phyloP scores from a whole-genome alignment of 2,888 invertebrate genomes.

The Parascotia fuliginaria region DNA sequence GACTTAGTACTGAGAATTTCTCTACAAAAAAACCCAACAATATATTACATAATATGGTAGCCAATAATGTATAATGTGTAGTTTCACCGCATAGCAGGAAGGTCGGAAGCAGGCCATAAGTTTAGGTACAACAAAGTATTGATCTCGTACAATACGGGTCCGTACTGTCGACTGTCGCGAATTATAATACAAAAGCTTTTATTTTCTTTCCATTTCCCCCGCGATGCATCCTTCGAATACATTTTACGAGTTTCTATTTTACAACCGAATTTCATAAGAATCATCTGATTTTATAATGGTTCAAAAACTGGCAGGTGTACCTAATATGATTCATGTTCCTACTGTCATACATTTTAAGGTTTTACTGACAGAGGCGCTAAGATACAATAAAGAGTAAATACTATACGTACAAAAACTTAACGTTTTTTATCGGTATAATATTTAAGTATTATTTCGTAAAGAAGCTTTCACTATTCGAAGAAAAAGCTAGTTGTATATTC shows the following conservation, averaged over 20 bases:
- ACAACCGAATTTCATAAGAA: constrained; percentile 10
- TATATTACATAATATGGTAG: constrained; percentile 8
- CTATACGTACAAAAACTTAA: no score
- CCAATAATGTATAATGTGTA: constrained; percentile 7
- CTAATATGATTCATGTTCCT: not conserved
- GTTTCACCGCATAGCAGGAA: constrained; percentile 28
- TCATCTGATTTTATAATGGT: not conserved
- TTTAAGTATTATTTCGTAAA: no score
- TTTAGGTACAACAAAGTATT: constrained; percentile 53
- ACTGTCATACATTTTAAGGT: no score
- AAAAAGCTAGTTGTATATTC: no score
- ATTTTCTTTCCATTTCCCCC: constrained; percentile 14
- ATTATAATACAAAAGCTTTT: constrained; percentile 40
- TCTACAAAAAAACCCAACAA: constrained; percentile 16
- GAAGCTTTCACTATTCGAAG: no score
- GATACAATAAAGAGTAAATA: no score
- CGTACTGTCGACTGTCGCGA: constrained; percentile 25
- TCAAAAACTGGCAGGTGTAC: not conserved
- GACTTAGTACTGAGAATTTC: no score
- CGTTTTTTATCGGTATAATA: no score
- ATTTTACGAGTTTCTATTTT: constrained; percentile 12
- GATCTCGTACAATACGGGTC: constrained; percentile 33
- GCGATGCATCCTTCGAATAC: constrained; percentile 12
- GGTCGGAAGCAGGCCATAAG: constrained; percentile 44
- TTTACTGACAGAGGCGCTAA: no score